phyloP scores from a whole-genome alignment of 2,888 invertebrate genomes.

The Galerucella nymphaeae region DNA sequence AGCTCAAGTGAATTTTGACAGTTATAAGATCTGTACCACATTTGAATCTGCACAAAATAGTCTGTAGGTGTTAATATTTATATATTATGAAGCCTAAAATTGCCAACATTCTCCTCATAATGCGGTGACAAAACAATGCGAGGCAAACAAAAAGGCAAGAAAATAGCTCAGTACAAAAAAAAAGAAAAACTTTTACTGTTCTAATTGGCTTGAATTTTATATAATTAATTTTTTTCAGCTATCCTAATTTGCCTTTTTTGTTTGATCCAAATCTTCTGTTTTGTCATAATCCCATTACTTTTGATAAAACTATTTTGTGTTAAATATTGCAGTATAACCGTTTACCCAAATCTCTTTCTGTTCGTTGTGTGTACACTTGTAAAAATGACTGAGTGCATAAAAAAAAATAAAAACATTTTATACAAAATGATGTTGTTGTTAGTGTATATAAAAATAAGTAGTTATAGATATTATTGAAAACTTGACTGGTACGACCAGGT shows the following conservation, averaged over 20 bases:
- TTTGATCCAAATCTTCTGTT: neutral
- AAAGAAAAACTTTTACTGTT: neutral
- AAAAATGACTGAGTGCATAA: slow-evolving; percentile 56
- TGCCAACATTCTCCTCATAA: slow-evolving; percentile 3
- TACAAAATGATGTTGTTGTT: slow-evolving; percentile 58
- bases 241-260: neutral
- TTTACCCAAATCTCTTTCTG: slow-evolving; percentile 2
- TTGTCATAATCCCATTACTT: neutral
- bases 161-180: neutral
- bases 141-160: slow-evolving; percentile 3
- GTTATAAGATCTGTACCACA: slow-evolving; percentile 41
- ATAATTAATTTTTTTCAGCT: neutral
- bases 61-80: slow-evolving; percentile 37
- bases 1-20: slow-evolving; percentile 28
- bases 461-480: slow-evolving; percentile 51
- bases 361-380: slow-evolving; percentile 32
- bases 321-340: slow-evolving; percentile 3
- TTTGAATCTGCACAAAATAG: slow-evolving; percentile 50
- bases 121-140: slow-evolving; percentile 1
- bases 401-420: slow-evolving; percentile 53
- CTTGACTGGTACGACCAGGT: slow-evolving; percentile 57
- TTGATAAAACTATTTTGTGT: slow-evolving; percentile 5
- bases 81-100: slow-evolving; percentile 31
- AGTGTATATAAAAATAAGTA: slow-evolving; percentile 57
- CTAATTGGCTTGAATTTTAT: neutral